Evolutionary conservation across 2,797 vertebrate species (phyloP), one percentile per base, ranked within the genome.

Genomic region (Neosilurus mollespiculum): DNA sequence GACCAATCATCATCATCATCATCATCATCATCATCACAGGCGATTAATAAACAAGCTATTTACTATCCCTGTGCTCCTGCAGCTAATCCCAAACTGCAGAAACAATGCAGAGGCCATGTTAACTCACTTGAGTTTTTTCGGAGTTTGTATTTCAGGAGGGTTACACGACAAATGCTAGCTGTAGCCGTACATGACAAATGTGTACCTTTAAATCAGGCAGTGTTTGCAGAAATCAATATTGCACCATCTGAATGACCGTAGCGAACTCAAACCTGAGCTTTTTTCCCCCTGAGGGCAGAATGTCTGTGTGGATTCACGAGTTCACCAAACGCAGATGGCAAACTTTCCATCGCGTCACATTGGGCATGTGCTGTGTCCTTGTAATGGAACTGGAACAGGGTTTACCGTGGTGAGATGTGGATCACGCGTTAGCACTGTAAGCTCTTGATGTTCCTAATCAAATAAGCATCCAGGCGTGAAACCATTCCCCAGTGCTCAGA

Each of bases 401-500:
- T 84, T 75, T 82, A 85, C 66, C 84, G 83, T 76, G 82, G 85
- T 64, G 70, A 86, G 86, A 85, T 64, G 64, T 81, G 66, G 76
- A 85, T 78, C 22, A 66, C 24, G 69, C 84, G 78, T 86, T 86
- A 87, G 85, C 81, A 79, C 84, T 22, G 79, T 87, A 87, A 87
- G 83, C 75, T 81, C 81, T 85, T 54, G 26, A 66, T 85, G 84
- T 85, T 81, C 71, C 85, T 89, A 89, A 89, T 89, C 85, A 89
- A 86, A 89, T 87, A 87, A 87, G 76, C 86, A 87, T 64, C 81
- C 80, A 34, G 66, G 85, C 84, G 67, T 87, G 86, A 89, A 87
- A 81, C 62, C 83, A 51, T 85, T 86, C 87, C 86, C 80, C 76
- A 62, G 80, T 84, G 77, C 72, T 66, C 77, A 85, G 66, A 87